Evolutionary conservation across 2,888 invertebrate genomes (phyloP).

Genomic region (Morinoia aosen): DNA sequence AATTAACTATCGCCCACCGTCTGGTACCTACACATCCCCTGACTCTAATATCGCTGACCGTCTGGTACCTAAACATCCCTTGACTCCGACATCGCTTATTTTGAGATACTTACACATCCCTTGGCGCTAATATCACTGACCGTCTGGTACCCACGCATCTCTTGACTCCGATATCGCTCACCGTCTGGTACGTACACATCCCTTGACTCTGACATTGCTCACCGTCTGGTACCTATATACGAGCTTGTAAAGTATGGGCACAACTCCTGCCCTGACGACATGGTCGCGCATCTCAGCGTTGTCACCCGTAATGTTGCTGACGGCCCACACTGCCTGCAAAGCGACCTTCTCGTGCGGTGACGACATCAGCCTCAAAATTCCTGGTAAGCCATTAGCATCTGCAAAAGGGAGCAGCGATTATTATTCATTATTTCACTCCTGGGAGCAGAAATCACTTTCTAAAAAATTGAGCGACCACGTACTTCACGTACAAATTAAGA

Average conservation of each 20-base stretch:
- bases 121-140: background rate
- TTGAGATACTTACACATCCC: background rate
- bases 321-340: constrained; percentile 74
- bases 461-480: background rate
- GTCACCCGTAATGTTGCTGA: constrained; percentile 74
- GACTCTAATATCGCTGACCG: no score
- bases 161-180: background rate
- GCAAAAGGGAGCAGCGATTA: background rate
- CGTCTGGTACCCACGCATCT: background rate
- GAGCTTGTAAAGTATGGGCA: constrained; percentile 30
- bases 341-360: constrained; percentile 71
- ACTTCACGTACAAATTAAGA: background rate
- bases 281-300: constrained; percentile 7
- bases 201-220: background rate
- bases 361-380: constrained; percentile 72
- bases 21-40: background rate
- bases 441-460: background rate
- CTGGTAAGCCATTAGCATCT: constrained; percentile 72
- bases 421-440: background rate
- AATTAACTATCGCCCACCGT: background rate
- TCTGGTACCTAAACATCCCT: no score
- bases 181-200: background rate
- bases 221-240: constrained; percentile 37
- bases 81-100: background rate
- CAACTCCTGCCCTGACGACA: constrained; percentile 36